A percentile compares a stretch with the other conserved stretches of the same genome.
phyloP scores from a whole-genome alignment of 2,888 invertebrate genomes.

The Pseudanteris insignis region DNA sequence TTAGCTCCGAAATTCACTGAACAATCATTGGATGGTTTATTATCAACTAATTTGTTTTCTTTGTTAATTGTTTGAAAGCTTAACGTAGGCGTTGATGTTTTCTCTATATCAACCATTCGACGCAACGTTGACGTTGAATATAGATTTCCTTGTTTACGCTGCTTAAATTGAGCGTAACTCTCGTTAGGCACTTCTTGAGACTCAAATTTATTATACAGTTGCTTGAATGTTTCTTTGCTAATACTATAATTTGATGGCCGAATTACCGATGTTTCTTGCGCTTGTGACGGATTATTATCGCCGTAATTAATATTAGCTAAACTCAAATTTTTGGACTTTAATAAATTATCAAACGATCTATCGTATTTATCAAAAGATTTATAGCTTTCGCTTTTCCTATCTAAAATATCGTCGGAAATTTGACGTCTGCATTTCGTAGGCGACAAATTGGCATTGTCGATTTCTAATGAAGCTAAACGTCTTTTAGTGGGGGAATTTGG shows the following conservation, averaged over 20 bases:
- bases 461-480: conserved; percentile 35
- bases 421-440: conserved; percentile 49
- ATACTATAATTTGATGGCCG: conserved; percentile 47
- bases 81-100: conserved; percentile 17
- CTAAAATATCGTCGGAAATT: conserved; percentile 56
- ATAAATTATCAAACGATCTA: conserved; percentile 59
- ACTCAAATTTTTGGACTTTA: conserved; percentile 45
- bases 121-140: conserved; percentile 44
- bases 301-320: conserved; percentile 2
- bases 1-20: conserved; percentile 14
- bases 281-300: conserved; percentile 31
- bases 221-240: conserved; percentile 54
- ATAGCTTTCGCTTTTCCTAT: conserved; percentile 49
- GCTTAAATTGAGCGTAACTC: conserved; percentile 59
- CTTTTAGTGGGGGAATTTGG: conserved; percentile 59
- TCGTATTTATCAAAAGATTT: conserved; percentile 55
- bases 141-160: conserved; percentile 52
- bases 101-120: conserved; percentile 37
- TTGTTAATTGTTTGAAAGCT: conserved; percentile 4
- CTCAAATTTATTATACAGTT: conserved; percentile 58
- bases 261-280: conserved; percentile 42
- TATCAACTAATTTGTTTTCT: conserved; percentile 13
- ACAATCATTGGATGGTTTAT: conserved; percentile 10
- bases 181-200: conserved; percentile 56
- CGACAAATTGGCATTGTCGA: conserved; percentile 14